Base-by-base conservation (phyloP, 2,888 invertebrate species). In the Melanostoma mellinum region DNA sequence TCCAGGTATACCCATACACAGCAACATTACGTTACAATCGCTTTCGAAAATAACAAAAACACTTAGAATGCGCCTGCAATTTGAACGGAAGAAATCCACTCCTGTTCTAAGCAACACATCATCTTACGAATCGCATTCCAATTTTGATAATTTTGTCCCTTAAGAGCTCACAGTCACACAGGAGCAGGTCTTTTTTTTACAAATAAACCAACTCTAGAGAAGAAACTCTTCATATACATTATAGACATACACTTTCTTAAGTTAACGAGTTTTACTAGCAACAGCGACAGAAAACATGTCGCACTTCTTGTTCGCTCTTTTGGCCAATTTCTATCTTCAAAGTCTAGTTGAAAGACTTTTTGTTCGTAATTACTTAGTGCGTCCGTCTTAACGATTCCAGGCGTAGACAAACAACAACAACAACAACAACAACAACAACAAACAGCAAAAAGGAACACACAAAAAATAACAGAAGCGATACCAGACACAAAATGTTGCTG, bases 121-220 rank as follows among this genome's bases (percentile, higher is more conserved):
- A 75, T 76, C 36, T 67, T 71, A 38, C 44, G 63, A 65, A 61
- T 75, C 53, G 55, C 65, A 81, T 61, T 81, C 76, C 67, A 55
- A 81, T 81, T 81, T 81, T 53, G 81, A 81, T 81, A 81, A 76
- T 72, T 67, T 75, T 76, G 71, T 76, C 67, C 40, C 38, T 81
- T 71, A 42, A 76, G 48, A 75, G 56, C 10, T 61, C 3, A 67
- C 6, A 30, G 36, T 36, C 35, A 36, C 38, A 20, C 48, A 46
- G 40, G 61, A 61, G 68, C 74, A 53, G 20, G 46, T 20, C 50
- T 20, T 32, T 20, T 20, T 2, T 20, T 20, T 2, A 4, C 48
- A 48, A 48, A 35, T 61, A 38, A n/a, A 48, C 36, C 3, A 30
- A 32, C 36, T 35, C 2, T 38, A 63, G 6, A 50, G 38, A 10